Evolutionary conservation across 2,797 vertebrate genomes (phyloP).

Genomic region (Enteromius radiatus): DNA sequence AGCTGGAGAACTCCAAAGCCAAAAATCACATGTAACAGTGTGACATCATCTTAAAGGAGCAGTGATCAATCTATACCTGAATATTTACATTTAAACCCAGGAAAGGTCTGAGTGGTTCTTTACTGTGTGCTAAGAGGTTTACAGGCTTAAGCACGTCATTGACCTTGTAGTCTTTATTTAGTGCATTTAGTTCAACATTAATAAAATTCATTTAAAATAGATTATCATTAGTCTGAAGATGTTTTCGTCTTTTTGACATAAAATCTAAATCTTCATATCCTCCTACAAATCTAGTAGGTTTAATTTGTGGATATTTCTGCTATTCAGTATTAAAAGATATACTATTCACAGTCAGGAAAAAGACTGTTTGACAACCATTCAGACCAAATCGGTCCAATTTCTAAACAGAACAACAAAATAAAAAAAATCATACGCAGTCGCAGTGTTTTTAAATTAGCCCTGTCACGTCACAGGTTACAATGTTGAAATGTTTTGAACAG

Average conservation of each 20-base stretch:
- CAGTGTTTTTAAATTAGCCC: not conserved
- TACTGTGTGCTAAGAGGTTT: not conserved
- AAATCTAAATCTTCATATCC: not conserved
- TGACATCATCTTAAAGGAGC: conserved; percentile 6
- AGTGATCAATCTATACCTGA: not conserved
- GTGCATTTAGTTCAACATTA: not conserved
- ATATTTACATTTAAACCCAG: not conserved
- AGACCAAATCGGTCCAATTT: no score
- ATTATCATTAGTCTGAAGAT: not conserved
- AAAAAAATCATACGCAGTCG: no score
- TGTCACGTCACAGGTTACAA: no score
- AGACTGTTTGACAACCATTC: no score
- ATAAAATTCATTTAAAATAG: not conserved
- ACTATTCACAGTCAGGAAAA: not conserved
- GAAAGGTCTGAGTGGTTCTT: not conserved
- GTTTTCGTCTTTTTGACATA: no score
- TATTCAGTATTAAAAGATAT: not conserved
- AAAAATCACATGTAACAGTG: not conserved
- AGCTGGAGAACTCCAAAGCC: not conserved
- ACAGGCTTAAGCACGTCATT: not conserved
- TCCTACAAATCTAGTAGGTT: not conserved
- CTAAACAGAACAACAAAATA: no score
- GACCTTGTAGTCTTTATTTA: not conserved
- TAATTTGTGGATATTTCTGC: not conserved
- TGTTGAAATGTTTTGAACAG: no score